Conservation (phyloP, 2,797 vertebrate species). For the Xenentodon cancila region DNA sequence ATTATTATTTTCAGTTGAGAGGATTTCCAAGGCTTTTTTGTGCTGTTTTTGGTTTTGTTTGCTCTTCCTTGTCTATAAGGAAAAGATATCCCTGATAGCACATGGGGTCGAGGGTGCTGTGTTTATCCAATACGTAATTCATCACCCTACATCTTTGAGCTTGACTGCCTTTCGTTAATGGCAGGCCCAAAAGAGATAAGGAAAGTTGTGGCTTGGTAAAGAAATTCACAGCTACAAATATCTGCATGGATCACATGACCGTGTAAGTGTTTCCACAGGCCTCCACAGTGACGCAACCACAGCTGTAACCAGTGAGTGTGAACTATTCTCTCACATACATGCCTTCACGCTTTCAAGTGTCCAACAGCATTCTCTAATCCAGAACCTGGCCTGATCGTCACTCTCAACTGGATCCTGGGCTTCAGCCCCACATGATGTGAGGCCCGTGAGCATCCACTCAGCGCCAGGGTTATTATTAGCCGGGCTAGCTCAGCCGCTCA, state of each 20-base stretch:
- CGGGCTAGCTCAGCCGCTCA: slow-evolving; percentile 43
- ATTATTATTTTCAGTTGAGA: slow-evolving; percentile 64
- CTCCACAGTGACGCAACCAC: slow-evolving; percentile 3
- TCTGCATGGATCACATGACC: background rate
- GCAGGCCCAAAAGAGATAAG: slow-evolving; percentile 10
- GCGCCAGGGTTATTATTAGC: slow-evolving; percentile 74
- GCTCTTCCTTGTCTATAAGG: slow-evolving; percentile 35
- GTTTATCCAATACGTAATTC: slow-evolving; percentile 47
- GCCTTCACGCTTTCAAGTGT: slow-evolving; percentile 32
- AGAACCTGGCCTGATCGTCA: slow-evolving; percentile 52
- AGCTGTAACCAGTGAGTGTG: slow-evolving; percentile 11
- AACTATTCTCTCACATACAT: slow-evolving; percentile 27
- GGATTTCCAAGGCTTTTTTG: slow-evolving; percentile 41
- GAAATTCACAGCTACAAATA: background rate
- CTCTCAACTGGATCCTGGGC: slow-evolving; percentile 61
- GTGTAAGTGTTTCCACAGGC: slow-evolving; percentile 24
- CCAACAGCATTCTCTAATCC: slow-evolving; percentile 53
- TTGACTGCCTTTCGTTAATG: slow-evolving; percentile 16
- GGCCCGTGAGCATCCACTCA: slow-evolving; percentile 46
- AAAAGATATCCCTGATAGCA: slow-evolving; percentile 37
- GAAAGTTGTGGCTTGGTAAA: slow-evolving; percentile 8
- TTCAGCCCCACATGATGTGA: slow-evolving; percentile 50
- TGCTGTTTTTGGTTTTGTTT: slow-evolving; percentile 8
- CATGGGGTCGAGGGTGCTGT: slow-evolving; percentile 19
- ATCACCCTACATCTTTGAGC: slow-evolving; percentile 23